Evolutionary conservation across 2,797 vertebrate genomes (phyloP), one percentile per base, ranked within the genome.

Genomic region (Tenualosa ilisha): DNA sequence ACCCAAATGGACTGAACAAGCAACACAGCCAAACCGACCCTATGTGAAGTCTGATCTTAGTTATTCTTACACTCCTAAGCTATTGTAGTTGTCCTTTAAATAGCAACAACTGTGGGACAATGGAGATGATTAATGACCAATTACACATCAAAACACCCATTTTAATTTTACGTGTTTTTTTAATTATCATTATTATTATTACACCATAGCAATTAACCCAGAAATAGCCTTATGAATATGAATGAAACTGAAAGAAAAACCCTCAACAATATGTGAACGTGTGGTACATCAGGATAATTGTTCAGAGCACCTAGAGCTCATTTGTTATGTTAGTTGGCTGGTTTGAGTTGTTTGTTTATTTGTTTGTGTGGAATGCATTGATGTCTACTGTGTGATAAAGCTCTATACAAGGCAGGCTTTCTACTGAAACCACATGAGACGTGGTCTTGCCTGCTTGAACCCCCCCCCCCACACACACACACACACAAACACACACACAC

Each of bases 91-190:
- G 37, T 15, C 65, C 54, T 22, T 43, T 15, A 46, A 43, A 20
- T 13, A 22, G 72, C 37, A 46, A 79, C 72, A 79, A 40, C 72
- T 79, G 72, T 40, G 9, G 72, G 72, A 79, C 37, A 79, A 43
- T 79, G 22, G 17, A n/a, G 40, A 37, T 79, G 17, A 79, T 43
- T 46, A 79, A 46, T 79, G 37, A 43, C 72, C 72, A 79, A 46
- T 79, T 79, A 43, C 17, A 46, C 17, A 40, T 75, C 37, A 75
- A 40, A 75, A 75, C 37, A 13, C 31, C 68, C 12, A 46, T 79
- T 79, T 79, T 20, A 40, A 40, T 75, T 75, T 43, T 40, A 40
- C 12, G 22, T 79, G 6, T 43, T 20, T 22, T 8, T 20, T 46
- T 46, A 8, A 6, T 17, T 2, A 37, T 31, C 31, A 31, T 31